Evolutionary conservation across 2,113 vertebrate species (phyloP).

Genomic region (Hippocampus mohnikei): DNA sequence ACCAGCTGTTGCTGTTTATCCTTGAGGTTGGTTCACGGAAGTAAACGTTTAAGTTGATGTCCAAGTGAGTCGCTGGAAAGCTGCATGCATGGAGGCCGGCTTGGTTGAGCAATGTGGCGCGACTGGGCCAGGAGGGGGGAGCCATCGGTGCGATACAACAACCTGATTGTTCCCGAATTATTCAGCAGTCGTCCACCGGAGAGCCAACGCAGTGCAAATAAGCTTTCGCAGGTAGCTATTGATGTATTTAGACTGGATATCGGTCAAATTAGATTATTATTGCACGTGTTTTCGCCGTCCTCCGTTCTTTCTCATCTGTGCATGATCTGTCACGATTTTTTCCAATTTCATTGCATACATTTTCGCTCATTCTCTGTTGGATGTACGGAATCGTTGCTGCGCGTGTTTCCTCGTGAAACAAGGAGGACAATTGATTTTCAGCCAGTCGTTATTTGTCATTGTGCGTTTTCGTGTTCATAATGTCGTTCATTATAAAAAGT

Average conservation of each 20-base stretch:
- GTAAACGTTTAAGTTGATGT: slow-evolving; percentile 42
- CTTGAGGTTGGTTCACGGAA: slow-evolving; percentile 19
- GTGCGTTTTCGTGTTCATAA: no score
- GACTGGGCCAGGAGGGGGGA: slow-evolving; percentile 43
- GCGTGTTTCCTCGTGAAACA: no score
- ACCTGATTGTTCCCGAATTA: slow-evolving; percentile 58
- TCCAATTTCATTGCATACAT: neutral
- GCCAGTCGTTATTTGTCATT: no score
- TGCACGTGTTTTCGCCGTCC: neutral
- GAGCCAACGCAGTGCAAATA: slow-evolving; percentile 10
- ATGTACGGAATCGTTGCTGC: neutral
- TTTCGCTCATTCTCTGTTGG: neutral
- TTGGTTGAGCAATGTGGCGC: slow-evolving; percentile 61
- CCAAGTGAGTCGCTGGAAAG: slow-evolving; percentile 35
- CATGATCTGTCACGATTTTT: neutral
- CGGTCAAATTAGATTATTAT: neutral
- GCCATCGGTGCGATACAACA: slow-evolving; percentile 48
- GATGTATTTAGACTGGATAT: neutral
- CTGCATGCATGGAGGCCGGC: slow-evolving; percentile 30
- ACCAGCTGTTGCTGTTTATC: neutral
- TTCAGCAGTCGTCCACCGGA: slow-evolving; percentile 23
- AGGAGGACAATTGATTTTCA: no score
- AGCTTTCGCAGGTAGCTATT: slow-evolving; percentile 38
- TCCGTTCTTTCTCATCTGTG: neutral
- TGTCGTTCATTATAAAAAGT: no score